Base-by-base conservation (phyloP, 2,113 vertebrate genomes). In the Oryzias melastigma region DNA sequence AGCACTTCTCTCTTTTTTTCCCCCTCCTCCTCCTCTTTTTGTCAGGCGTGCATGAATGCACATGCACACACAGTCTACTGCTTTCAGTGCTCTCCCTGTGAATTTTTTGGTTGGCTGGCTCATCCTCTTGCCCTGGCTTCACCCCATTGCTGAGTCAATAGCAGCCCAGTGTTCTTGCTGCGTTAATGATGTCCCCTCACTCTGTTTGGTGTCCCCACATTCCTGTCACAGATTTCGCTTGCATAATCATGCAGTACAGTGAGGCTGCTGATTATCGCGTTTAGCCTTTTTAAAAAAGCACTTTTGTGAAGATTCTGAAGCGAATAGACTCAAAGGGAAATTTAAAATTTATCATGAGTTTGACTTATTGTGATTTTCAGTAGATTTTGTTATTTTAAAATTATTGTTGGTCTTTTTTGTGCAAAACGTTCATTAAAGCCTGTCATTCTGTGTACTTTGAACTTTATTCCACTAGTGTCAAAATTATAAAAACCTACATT, bases 141-240 rank as follows among this genome's bases (percentile, higher is more conserved):
- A 81, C 68, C 73, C 70, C 45, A 35, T 24, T 42, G 62, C 58
- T 70, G 76, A 74, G 76, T 87, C 71, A 73, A 82, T 85, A 66
- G 64, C 19, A 54, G 18, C 64, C 68, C 71, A 70, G 70, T 65
- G 54, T 84, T 74, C 75, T 56, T 4, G 47, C 68, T 73, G 73
- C 50, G 78, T 58, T 84, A 84, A 85, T 80, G 79, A 85, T 85
- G 84, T 71, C 73, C 59, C 62, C 80, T 87, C 87, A 69, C 62
- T 66, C 60, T 5, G 72, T 68, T 82, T 84, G 86, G 74, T 86
- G 40, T 58, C 59, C 42, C 67, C 40, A 78, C 79, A 87, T 84
- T 86, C 81, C 67, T 65, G 19, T 65, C 54, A 71, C 61, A 58
- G 68, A 78, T 60, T 55, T 29, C 55, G 52, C 62, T 82, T 82